Evolutionary conservation across 2,888 invertebrate genomes (phyloP).

Genomic region (Hydraecia micacea): DNA sequence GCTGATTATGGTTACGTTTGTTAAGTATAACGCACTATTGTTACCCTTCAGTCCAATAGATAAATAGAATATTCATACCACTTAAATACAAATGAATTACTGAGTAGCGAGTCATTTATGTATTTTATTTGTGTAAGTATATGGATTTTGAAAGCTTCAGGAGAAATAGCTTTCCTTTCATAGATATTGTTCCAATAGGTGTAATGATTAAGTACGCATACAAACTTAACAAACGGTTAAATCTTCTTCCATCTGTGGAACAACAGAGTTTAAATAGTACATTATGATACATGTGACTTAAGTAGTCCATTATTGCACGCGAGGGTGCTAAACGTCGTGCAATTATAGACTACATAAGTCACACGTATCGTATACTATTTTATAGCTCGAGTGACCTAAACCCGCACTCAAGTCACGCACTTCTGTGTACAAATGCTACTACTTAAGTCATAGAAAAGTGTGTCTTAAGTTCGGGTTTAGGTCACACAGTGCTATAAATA

Average conservation of each 20-base stretch:
- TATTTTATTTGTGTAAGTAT: background rate
- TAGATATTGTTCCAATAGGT: background rate
- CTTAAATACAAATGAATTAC: background rate
- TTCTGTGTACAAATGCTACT: no score
- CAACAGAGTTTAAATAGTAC: background rate
- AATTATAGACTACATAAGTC: no score
- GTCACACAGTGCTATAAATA: background rate
- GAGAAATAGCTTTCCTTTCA: background rate
- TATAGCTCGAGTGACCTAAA: background rate
- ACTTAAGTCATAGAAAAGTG: background rate
- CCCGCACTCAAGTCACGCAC: background rate
- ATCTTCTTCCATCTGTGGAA: background rate
- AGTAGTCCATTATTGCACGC: no score
- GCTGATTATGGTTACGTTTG: no score
- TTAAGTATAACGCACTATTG: no score
- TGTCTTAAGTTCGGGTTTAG: background rate
- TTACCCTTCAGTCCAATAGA: no score
- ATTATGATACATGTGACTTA: no score
- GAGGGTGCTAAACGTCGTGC: no score
- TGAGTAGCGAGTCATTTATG: background rate
- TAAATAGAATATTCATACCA: no score
- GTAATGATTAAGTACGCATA: background rate
- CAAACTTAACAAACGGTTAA: background rate
- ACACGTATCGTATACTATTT: no score
- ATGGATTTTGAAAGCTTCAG: background rate